Evolutionary conservation across 2,797 vertebrate genomes (phyloP), one percentile per base, ranked within the genome.

Genomic region (Sparidentex hasta): DNA sequence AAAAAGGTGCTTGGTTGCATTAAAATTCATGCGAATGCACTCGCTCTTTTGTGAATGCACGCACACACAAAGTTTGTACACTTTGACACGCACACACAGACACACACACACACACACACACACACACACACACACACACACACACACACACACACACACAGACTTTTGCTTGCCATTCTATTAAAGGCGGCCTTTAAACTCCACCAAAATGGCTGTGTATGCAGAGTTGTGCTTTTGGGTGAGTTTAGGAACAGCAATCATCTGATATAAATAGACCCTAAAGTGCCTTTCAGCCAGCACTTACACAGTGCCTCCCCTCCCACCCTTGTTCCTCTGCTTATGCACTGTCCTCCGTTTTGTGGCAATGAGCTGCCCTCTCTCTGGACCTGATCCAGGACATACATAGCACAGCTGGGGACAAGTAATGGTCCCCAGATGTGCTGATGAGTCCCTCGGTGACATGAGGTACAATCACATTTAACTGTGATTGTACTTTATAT

Each of bases 261-360:
- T 87, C 76, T 76, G 87, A 90, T 91, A 92, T 90, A 93, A 92
- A 92, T 91, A 94, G 90, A 89, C 78, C 72, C 73, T 80, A 67
- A 93, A 89, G 81, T 80, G 88, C 66, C 86, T 91, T 86, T 90
- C 79, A 88, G 83, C 71, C 65, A 50, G 83, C 69, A 72, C 77
- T 76, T 69, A 64, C 66, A 68, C 67, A 59, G 63, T 17, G 61
- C 69, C 74, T 74, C 48, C 43, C 43, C 73, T 44, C 58, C 62
- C 70, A n/a, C 38, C 67, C 75, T 61, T n/a, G 65, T 64, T 78
- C 74, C 66, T 72, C 68, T 67, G 71, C 78, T 74, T 59, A 54
- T 65, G 65, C 57, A 77, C 65, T 38, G 55, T 87, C 84, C 76
- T 89, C 87, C 82, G 72, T 68, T 74, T 54, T 52, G 73, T 75